Base-by-base conservation (phyloP, 2,113 vertebrate genomes). In the Caretta caretta region DNA sequence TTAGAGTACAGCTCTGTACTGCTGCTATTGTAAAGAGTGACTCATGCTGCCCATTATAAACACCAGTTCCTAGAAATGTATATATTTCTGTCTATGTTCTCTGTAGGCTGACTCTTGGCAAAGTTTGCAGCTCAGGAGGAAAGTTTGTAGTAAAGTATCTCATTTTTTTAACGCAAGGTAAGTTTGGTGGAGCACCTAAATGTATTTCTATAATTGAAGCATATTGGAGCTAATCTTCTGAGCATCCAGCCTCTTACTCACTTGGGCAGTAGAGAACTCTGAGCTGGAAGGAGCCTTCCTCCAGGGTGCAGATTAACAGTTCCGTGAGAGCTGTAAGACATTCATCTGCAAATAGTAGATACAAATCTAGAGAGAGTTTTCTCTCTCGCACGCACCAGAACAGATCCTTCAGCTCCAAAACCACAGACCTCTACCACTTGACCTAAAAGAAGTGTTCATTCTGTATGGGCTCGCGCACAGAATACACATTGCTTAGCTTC, bases 11-110 rank as follows among this genome's bases (percentile, higher is more conserved):
- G 82, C 54, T 94, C n/a, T 86, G 57, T 95, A 72, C 94, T 95
- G 65, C 53, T 91, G 25, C 91, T 88, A 56, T 89, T 90, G 90
- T 95, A 97, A 97, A 95, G 93, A 93, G 49, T 94, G 92, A 97
- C 62, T 97, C 88, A 93, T 86, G 91, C 75, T 86, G 94, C 29
- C 50, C 83, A 62, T 96, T 95, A 83, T 59, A 96, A 93, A 92
- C 62, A 69, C 81, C n/a, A 62, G 14, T n/a, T 88, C 35, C 24
- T 76, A 89, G 50, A 95, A 94, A 91, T 76, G 20, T 93, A 95
- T 87, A 81, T 4, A 85, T 94, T 95, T 97, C 90, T 95, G 57
- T 81, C 75, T 35, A 83, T 90, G 46, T 94, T 80, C 69, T 90
- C 50, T 85, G 57, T 86, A 79, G 75, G 48, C 83, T 95, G 81